Conservation (phyloP, 2,797 vertebrate genomes). For the Amniataba percoides region DNA sequence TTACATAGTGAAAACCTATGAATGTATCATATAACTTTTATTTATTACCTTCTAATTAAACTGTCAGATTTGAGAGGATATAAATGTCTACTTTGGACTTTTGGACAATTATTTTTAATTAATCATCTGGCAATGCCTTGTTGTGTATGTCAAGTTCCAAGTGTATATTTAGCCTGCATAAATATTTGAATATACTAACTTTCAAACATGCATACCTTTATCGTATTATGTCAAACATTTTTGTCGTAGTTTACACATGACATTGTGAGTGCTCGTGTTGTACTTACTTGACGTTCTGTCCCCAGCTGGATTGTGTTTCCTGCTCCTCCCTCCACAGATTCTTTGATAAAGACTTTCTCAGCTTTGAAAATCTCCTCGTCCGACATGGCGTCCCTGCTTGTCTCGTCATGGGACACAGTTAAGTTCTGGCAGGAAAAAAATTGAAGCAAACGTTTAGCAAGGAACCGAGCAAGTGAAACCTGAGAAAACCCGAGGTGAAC, state of each 20-base stretch:
- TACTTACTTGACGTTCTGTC: slow-evolving; percentile 71
- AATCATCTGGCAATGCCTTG: neutral
- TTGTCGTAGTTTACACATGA: neutral
- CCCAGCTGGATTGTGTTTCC: slow-evolving; percentile 49
- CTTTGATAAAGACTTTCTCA: slow-evolving; percentile 89
- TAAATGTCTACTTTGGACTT: neutral
- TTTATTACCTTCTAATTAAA: slow-evolving; percentile 20
- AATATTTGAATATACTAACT: neutral
- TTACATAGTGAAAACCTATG: neutral
- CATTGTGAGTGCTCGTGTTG: neutral
- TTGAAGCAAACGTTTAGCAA: slow-evolving; percentile 56
- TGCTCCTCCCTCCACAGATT: slow-evolving; percentile 84
- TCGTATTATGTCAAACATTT: slow-evolving; percentile 6
- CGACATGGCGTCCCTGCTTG: slow-evolving; percentile 77
- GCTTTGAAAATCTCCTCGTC: slow-evolving; percentile 88
- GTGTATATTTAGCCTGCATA: neutral
- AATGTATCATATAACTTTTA: neutral
- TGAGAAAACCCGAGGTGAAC: slow-evolving; percentile 68
- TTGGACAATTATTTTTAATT: neutral
- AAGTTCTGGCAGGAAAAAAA: slow-evolving; percentile 68
- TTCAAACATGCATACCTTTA: neutral
- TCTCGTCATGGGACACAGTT: slow-evolving; percentile 58
- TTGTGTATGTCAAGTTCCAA: too few species aligned
- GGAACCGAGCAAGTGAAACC: slow-evolving; percentile 70
- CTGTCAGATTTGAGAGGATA: slow-evolving; percentile 18